Evolutionary conservation across 2,113 vertebrate species (phyloP), one percentile per base, ranked within the genome.

Genomic region (Syngnathus scovelli): DNA sequence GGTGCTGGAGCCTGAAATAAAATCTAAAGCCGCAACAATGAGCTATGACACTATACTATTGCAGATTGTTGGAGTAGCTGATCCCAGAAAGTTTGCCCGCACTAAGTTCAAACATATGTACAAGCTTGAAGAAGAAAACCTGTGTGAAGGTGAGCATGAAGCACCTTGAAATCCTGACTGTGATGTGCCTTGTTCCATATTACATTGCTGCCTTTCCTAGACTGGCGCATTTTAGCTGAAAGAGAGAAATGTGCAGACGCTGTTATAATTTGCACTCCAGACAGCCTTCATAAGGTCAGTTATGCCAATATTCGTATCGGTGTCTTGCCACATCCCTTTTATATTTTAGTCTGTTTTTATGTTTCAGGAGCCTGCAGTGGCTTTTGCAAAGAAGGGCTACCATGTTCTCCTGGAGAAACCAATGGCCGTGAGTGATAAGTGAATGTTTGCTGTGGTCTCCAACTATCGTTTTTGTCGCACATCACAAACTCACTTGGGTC

Each of bases 351-450:
- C 0, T 4, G 4, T 61, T 75, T 74, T 43, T 81, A 51, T 74
- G 78, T 5, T 21, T 0, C 70, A 94, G 93, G 93, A 91, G 1
- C 93, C 93, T 46, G 90, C 93, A 0, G 86, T 94, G 70, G 90
- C 90, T 19, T 92, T 94, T 79, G 92, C 92, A 8, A 88, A 82
- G 61, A 92, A 87, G 62, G 90, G 92, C 21, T 94, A 93, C 71
- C 91, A 93, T 72, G 76, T 94, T 63, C 79, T 94, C 19, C 74
- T 94, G 88, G 93, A 94, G 75, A 94, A 94, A 76, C 92, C 93
- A 60, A 93, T 94, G 93, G 92, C 92, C 23, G 93, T 94, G 80
- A 92, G 92, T 91, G 41, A 69, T 23, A 6, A 55, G 18, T 36
- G 2, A 6, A 16, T 33, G 55, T 36, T 36, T 56, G 6, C 55